phyloP scores from a whole-genome alignment of 2,888 invertebrate species.

The Chymomyza caudatula region DNA sequence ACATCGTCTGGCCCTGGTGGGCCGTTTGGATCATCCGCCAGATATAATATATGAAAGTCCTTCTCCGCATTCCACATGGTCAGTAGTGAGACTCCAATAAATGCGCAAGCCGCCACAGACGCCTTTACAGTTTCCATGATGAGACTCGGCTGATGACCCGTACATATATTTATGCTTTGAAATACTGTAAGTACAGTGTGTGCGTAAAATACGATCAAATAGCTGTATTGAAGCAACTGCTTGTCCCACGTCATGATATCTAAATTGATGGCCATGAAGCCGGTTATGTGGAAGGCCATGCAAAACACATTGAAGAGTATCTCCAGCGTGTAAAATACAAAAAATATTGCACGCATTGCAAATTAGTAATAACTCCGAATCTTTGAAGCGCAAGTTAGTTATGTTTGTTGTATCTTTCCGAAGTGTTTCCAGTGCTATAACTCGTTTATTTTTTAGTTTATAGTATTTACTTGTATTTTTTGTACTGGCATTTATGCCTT shows the following conservation, averaged over 20 bases:
- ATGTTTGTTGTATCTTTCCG: too few relatives aligned
- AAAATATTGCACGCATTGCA: conserved; percentile 29
- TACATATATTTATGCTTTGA: conserved; percentile 41
- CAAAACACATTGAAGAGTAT: conserved; percentile 35
- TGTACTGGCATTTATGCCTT: too few relatives aligned
- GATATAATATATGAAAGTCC: conserved; percentile 29
- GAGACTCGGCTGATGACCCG: conserved; percentile 23
- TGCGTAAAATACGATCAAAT: conserved; percentile 26
- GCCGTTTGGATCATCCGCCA: background rate
- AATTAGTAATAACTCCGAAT: background rate
- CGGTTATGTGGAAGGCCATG: conserved; percentile 34
- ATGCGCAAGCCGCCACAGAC: conserved; percentile 7
- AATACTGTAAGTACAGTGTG: conserved; percentile 41
- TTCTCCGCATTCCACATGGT: conserved; percentile 43
- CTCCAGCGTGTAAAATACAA: conserved; percentile 39
- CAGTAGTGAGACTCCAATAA: conserved; percentile 21
- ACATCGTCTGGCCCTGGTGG: background rate
- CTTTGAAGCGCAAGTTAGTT: too few relatives aligned
- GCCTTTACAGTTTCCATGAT: conserved; percentile 26
- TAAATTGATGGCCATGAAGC: conserved; percentile 23
- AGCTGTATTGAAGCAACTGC: conserved; percentile 7
- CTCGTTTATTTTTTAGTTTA: too few relatives aligned
- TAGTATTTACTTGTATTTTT: too few relatives aligned
- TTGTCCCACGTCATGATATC: background rate
- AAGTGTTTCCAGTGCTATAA: too few relatives aligned